Evolutionary conservation across 92 coral and sea anemone genomes (phyloP), one percentile per base, ranked within the genome.

Genomic region (Virgularia gustaviana): DNA sequence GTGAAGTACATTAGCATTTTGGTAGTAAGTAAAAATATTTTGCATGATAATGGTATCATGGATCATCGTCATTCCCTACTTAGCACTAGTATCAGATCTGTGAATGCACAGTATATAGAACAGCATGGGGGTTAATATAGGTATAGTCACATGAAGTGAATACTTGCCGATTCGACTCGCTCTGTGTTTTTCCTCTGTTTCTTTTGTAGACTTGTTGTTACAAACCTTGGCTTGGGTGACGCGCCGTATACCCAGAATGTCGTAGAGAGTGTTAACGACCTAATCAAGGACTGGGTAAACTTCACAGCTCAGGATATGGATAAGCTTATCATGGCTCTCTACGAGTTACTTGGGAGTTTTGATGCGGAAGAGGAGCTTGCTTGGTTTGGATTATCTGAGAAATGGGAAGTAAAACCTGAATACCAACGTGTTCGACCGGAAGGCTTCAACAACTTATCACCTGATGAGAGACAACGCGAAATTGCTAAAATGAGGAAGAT

Each of bases 361-460:
- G 71, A 64, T 18, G 53, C 44, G 12, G 88, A 83, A 53, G 87
- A 79, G 47, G 85, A 83, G 65, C 32, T 83, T n/a, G 64, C 81
- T 6, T 80, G 88, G 88, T 80, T 80, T 63, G 78, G 77, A 28
- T 9, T 83, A 51, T 83, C 85, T 19, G 85, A 80, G 38, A 83
- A 83, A 49, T 80, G 88, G 88, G 65, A 44, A 37, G 85, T 83
- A 20, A 72, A 38, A 63, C 34, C 41, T 9, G 62, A 72, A 38
- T 61, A 67, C 58, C 70, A 73, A 42, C 73, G 54, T 2, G 57
- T 32, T 73, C 72, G 66, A 57, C 68, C 78, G 52, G 39, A 57
- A 24, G 76, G 78, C 34, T 43, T 31, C 61, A 36, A n/a, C 32
- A 70, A 82, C 11, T 75, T 82, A 82, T 44, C 59, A 20, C 58